Percentiles rank a stretch among this genome's conserved stretches.
Evolutionary conservation across 2,113 vertebrate species (phyloP).

Genomic region (Bos javanicus): DNA sequence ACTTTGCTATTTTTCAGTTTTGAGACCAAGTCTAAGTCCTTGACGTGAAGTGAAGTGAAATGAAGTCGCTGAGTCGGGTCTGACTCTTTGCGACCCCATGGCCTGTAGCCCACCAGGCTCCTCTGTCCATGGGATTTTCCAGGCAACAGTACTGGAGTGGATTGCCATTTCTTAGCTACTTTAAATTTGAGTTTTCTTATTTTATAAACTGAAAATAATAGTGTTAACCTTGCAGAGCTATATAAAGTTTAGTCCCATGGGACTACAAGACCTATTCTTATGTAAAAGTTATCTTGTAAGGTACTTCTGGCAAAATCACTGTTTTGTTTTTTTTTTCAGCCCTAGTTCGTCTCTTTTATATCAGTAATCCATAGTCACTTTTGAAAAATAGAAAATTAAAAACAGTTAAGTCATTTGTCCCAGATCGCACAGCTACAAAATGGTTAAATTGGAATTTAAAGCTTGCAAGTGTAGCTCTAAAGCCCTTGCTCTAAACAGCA

Average conservation of each 20-base stretch:
- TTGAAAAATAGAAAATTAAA: not conserved
- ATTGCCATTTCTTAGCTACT: not conserved
- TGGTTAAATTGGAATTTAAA: not conserved
- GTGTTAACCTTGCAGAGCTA: not conserved
- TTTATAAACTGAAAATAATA: not conserved
- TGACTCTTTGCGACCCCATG: too few species aligned
- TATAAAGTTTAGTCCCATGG: not conserved
- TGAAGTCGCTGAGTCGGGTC: too few species aligned
- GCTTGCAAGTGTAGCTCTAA: not conserved
- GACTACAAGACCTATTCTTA: not conserved
- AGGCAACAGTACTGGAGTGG: too few species aligned
- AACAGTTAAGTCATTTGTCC: not conserved
- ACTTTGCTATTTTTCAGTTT: not conserved
- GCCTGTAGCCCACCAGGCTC: too few species aligned
- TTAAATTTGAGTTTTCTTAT: not conserved
- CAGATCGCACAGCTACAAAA: not conserved
- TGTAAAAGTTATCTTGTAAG: not conserved
- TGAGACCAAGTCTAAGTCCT: not conserved
- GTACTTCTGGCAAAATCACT: not conserved
- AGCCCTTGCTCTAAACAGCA: not conserved
- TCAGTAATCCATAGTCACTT: not conserved
- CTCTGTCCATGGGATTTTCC: too few species aligned
- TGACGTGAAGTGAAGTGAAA: too few species aligned
- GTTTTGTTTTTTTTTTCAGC: not conserved
- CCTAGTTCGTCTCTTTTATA: not conserved